Evolutionary conservation across 2,888 invertebrate genomes (phyloP), one percentile per base, ranked within the genome.

Genomic region (Eupithecia vulgata): DNA sequence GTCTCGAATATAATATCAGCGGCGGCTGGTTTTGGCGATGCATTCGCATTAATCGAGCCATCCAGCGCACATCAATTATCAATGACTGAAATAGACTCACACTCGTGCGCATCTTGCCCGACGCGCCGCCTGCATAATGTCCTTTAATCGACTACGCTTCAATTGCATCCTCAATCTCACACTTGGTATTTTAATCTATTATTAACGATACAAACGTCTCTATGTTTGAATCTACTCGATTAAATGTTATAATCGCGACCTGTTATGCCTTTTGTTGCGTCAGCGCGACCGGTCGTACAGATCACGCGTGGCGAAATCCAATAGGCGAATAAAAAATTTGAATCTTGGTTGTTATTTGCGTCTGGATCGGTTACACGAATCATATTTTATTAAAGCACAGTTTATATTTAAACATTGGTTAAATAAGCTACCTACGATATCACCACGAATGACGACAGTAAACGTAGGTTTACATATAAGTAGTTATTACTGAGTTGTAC

Each of bases 11-110:
- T 65, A 61, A 71, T 65, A 61, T 68, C 57, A 48, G 65, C 30
- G 40, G 12, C 65, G 71, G 45, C 61, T 72, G 45, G 57, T 69
- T 73, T 76, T 76, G 70, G 76, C 73, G 70, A 69, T 74, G 74
- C 52, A 75, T 70, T 69, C 62, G 67, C 71, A 71, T 74, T 74
- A 71, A 71, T 73, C 68, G 74, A 62, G 15, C 70, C 52, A 61
- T 75, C 68, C 71, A 73, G 71, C 71, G 71, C 77, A 77, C 83
- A 82, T 84, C 80, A 82, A 85, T 84, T 82, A 82, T 76, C 71
- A 71, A 78, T 78, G 78, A 75, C 84, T 81, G 78, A 87, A 88
- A 88, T 87, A 88, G 86, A 85, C n/a, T 81, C 76, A 76, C 78
- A 84, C 81, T 82, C 77, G 81, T 81, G 80, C 80, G 76, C 81